These are phyloP conservation scores for Leontocebus nigricollis DNA, from an alignment of 2,797 vertebrate genomes.

Conservation along the genomic window DNA sequence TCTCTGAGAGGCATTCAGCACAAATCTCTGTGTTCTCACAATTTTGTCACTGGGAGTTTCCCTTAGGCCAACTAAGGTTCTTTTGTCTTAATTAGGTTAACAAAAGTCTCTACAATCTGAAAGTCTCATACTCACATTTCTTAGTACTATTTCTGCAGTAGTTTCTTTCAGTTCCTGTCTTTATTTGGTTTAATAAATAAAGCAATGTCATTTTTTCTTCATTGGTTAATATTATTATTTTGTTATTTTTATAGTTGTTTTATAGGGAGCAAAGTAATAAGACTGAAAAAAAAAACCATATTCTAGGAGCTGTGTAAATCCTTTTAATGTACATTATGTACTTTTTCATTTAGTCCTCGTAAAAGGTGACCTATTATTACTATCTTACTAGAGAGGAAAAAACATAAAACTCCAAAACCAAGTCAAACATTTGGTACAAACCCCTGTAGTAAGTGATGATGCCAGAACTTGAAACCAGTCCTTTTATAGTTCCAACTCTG, in stretches of 20 bases:
- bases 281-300: slow-evolving; percentile 1
- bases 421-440: slow-evolving; percentile 33
- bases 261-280: not conserved
- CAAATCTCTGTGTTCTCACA: slow-evolving; percentile 33
- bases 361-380: not conserved
- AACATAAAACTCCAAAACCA: not conserved
- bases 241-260: slow-evolving; percentile 25
- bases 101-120: slow-evolving; percentile 10
- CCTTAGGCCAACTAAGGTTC: slow-evolving; percentile 40
- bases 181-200: slow-evolving; percentile 37
- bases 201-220: slow-evolving; percentile 44
- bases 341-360: slow-evolving; percentile 44
- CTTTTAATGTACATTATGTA: slow-evolving; percentile 33
- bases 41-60: slow-evolving; percentile 49
- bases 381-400: not conserved
- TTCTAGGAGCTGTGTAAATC: not conserved
- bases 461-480: not conserved
- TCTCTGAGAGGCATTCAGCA: slow-evolving; percentile 20
- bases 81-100: slow-evolving; percentile 66
- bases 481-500: not conserved
- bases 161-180: slow-evolving; percentile 25
- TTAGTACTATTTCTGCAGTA: slow-evolving; percentile 18
- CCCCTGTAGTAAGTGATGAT: not conserved
- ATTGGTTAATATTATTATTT: not conserved
- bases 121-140: slow-evolving; percentile 5